Percentiles rank a stretch among this genome's conserved stretches.
Conservation (phyloP, 1,140 invertebrate species). For the Parapsyche elsis region DNA sequence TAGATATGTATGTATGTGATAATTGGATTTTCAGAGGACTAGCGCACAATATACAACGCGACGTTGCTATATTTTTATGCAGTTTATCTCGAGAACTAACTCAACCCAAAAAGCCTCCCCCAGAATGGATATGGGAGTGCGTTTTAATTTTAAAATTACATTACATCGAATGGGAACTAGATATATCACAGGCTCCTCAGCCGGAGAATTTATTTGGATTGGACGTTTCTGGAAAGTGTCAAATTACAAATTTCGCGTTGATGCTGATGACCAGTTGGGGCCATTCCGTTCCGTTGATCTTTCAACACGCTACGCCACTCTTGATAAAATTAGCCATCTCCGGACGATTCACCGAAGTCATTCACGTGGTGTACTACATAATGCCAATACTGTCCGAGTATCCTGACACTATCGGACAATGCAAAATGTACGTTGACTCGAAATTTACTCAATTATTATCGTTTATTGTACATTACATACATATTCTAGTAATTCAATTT, state of each 20-base stretch:
- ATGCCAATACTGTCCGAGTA: conserved; percentile 43
- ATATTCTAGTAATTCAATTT: not conserved
- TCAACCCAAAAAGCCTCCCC: conserved; percentile 28
- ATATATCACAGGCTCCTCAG: conserved; percentile 8
- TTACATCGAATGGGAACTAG: conserved; percentile 45
- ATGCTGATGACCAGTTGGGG: conserved; percentile 45
- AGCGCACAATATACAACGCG: conserved; percentile 40
- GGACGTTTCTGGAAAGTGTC: conserved; percentile 47
- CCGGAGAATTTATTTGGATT: conserved; percentile 35
- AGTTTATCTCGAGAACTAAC: conserved; percentile 37
- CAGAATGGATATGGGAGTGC: conserved; percentile 54
- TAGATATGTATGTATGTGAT: too few species aligned
- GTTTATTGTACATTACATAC: not conserved
- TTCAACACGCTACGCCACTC: conserved; percentile 43
- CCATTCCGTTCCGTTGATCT: conserved; percentile 48
- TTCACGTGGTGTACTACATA: conserved; percentile 47
- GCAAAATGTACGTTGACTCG: conserved; percentile 44
- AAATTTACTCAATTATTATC: not conserved
- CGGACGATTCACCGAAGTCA: conserved; percentile 48
- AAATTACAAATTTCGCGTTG: conserved; percentile 27
- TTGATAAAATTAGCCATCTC: conserved; percentile 45
- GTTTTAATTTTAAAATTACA: conserved; percentile 48
- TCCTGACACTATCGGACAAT: conserved; percentile 37
- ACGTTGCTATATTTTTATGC: conserved; percentile 47
- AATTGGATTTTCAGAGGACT: conserved; percentile 47